phyloP scores from a whole-genome alignment of 2,888 invertebrate species.

The Stenolophus ochropezus region DNA sequence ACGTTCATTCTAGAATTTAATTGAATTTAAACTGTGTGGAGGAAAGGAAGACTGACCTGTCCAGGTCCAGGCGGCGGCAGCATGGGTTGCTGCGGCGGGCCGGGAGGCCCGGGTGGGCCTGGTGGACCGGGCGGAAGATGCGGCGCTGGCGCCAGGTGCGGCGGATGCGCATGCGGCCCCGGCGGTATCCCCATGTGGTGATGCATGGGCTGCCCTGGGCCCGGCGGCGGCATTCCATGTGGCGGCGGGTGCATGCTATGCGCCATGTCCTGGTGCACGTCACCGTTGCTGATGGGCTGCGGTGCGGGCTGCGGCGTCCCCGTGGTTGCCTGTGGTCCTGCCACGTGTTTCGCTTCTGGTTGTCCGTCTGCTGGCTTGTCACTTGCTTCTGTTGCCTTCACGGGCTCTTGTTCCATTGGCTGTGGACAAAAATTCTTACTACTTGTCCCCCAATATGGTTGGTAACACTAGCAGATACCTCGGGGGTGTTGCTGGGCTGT shows the following conservation, averaged over 20 bases:
- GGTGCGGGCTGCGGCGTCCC: neutral
- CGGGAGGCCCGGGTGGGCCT: constrained; percentile 63
- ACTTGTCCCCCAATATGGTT: too few species aligned
- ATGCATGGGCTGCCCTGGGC: constrained; percentile 65
- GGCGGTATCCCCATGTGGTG: constrained; percentile 68
- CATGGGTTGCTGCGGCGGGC: constrained; percentile 60
- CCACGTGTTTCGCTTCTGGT: neutral
- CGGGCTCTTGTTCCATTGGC: constrained; percentile 63
- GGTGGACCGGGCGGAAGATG: constrained; percentile 62
- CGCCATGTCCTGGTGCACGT: neutral
- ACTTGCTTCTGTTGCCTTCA: neutral
- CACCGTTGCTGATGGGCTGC: neutral
- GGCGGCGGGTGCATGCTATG: constrained; percentile 63
- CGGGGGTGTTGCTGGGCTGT: constrained; percentile 58
- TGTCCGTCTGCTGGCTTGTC: neutral
- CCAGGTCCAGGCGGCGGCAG: constrained; percentile 51
- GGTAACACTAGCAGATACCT: constrained; percentile 58
- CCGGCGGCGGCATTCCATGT: constrained; percentile 59
- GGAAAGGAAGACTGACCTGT: neutral
- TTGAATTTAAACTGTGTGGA: too few species aligned
- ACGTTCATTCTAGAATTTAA: too few species aligned
- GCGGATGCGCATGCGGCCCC: constrained; percentile 62
- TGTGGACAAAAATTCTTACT: neutral
- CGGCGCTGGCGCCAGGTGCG: constrained; percentile 58
- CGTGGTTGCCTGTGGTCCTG: constrained; percentile 14